A percentile compares a stretch with the other conserved stretches of the same genome.
These are phyloP conservation scores for Acanthosepion esculentum DNA, from an alignment of 2,888 invertebrate species.

Conservation along the genomic window DNA sequence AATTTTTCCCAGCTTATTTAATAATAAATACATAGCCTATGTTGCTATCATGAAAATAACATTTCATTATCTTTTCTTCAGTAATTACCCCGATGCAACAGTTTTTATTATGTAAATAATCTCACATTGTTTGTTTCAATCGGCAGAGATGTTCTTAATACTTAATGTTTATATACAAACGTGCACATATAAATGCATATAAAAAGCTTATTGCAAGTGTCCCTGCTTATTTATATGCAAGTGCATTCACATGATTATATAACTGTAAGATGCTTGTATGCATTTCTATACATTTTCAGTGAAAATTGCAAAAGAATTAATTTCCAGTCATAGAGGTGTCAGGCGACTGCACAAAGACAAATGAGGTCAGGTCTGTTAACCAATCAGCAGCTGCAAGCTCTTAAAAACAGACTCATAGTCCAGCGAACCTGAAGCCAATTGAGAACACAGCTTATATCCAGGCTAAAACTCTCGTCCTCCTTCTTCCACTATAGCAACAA, in stretches of 20 bases:
- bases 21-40: not conserved
- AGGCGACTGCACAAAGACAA: not conserved
- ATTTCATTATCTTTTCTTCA: not conserved
- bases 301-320: not conserved
- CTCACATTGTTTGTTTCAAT: not conserved
- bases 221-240: not conserved
- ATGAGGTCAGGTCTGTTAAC: not conserved
- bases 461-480: not conserved
- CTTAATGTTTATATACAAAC: not conserved
- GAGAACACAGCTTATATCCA: not conserved
- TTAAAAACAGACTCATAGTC: not conserved
- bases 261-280: not conserved
- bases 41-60: not conserved
- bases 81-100: too few relatives aligned
- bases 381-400: not conserved
- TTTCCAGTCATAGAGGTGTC: not conserved
- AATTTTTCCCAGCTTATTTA: not conserved
- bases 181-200: not conserved
- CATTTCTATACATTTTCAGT: not conserved
- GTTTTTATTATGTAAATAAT: too few relatives aligned
- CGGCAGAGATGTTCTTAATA: not conserved
- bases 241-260: not conserved
- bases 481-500: too few relatives aligned
- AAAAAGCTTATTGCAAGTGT: not conserved
- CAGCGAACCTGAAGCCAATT: not conserved